These are phyloP conservation scores for Isichthys henryi DNA, from an alignment of 2,113 vertebrate species.

Conservation along the genomic window DNA sequence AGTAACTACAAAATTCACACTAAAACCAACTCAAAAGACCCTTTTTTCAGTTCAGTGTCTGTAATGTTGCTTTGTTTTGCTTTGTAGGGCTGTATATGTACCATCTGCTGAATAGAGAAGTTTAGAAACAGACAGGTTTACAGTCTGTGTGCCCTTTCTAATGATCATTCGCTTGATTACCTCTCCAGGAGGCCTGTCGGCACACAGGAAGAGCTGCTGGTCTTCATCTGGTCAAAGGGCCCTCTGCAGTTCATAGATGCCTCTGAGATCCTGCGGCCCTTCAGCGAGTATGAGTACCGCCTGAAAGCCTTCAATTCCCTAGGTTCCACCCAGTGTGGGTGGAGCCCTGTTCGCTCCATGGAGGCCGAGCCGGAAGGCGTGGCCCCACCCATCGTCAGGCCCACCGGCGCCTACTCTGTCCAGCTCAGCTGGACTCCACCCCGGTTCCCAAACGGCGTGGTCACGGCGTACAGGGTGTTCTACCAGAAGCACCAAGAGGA, in stretches of 20 bases:
- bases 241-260: conserved; percentile 71
- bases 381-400: conserved; percentile 55
- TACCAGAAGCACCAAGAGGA: conserved; percentile 65
- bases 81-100: not conserved
- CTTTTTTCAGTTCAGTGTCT: not conserved
- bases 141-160: not conserved
- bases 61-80: not conserved
- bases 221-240: conserved; percentile 75
- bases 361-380: conserved; percentile 69
- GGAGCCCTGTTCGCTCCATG: conserved; percentile 64
- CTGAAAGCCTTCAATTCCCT: conserved; percentile 65
- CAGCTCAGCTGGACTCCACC: conserved; percentile 74
- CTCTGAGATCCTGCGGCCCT: conserved; percentile 61
- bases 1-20: not conserved
- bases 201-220: conserved; percentile 63
- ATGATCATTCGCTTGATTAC: not conserved
- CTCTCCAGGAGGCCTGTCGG: conserved; percentile 60
- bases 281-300: conserved; percentile 73
- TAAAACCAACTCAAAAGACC: not conserved
- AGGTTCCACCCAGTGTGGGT: conserved; percentile 68
- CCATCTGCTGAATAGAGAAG: not conserved
- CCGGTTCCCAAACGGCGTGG: conserved; percentile 65
- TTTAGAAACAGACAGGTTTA: not conserved
- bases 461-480: conserved; percentile 68
- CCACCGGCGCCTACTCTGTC: conserved; percentile 69